A percentile compares a stretch with the other conserved stretches of the same genome.
phyloP scores from a whole-genome alignment of 2,113 vertebrate genomes.

The Cardinalis cardinalis region DNA sequence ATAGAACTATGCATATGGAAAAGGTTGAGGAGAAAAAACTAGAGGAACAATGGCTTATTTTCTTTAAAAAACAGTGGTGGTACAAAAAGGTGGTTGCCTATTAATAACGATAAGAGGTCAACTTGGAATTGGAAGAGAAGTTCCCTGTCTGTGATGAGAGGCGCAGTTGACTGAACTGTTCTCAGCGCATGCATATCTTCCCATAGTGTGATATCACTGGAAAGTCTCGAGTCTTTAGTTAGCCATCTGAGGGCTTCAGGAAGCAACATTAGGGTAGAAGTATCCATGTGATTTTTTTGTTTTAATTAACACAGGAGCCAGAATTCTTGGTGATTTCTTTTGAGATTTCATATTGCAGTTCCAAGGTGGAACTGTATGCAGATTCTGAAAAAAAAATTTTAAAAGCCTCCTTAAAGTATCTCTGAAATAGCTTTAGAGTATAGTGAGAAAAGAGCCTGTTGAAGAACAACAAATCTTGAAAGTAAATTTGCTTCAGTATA shows the following conservation, averaged over 20 bases:
- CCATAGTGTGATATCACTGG: background rate
- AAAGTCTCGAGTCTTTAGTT: background rate
- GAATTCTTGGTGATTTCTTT: background rate
- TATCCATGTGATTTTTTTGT: accelerated
- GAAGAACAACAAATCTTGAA: background rate
- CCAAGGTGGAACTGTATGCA: background rate
- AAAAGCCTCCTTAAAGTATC: background rate
- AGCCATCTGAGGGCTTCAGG: background rate
- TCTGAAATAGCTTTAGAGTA: background rate
- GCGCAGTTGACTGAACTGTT: background rate
- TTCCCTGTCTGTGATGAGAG: background rate
- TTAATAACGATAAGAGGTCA: background rate
- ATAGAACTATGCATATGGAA: background rate
- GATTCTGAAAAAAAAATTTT: background rate
- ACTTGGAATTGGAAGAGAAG: background rate
- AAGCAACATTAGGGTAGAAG: background rate
- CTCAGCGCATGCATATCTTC: background rate
- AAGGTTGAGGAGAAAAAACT: background rate
- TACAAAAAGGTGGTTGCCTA: background rate
- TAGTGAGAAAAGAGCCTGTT: background rate
- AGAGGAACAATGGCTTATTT: background rate
- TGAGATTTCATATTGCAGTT: background rate
- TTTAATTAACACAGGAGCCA: background rate
- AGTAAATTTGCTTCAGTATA: background rate
- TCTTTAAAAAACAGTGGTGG: background rate